Evolutionary conservation across 2,797 vertebrate genomes (phyloP).

Genomic region (Leontopithecus rosalia): DNA sequence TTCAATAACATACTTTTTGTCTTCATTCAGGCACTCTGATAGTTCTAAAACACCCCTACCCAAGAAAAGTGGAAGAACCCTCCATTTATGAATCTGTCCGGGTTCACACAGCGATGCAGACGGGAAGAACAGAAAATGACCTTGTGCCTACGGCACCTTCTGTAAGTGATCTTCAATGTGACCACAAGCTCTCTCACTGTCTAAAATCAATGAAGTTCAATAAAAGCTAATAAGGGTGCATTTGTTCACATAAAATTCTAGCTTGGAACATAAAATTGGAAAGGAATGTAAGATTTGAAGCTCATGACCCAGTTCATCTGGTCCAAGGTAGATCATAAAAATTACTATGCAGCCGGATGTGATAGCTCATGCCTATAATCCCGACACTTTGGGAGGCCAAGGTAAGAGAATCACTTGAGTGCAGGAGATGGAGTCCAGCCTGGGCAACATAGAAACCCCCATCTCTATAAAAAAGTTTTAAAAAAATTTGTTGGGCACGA

Average conservation of each 20-base stretch:
- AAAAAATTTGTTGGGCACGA: neutral
- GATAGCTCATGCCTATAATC: neutral
- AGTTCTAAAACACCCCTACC: conserved; percentile 93
- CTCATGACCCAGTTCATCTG: neutral
- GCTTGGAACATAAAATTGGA: conserved; percentile 3
- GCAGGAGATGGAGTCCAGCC: neutral
- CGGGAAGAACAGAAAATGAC: conserved; percentile 91
- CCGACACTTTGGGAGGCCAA: neutral
- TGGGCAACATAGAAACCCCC: neutral
- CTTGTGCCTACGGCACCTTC: conserved; percentile 93
- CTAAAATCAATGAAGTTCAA: too few species aligned
- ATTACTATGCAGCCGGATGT: neutral
- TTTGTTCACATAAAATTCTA: neutral
- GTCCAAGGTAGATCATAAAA: neutral
- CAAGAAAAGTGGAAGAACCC: conserved; percentile 93
- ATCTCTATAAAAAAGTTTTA: neutral
- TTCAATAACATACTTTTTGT: neutral
- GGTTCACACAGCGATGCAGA: conserved; percentile 96
- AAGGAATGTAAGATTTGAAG: neutral
- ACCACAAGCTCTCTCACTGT: neutral
- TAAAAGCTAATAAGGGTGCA: neutral
- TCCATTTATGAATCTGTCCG: conserved; percentile 97
- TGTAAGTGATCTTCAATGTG: conserved; percentile 83
- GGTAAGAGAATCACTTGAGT: neutral
- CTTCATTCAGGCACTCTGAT: conserved; percentile 91